These are phyloP conservation scores for Polypedilum vanderplanki DNA, from an alignment of 1,140 invertebrate genomes.

Conservation along the genomic window DNA sequence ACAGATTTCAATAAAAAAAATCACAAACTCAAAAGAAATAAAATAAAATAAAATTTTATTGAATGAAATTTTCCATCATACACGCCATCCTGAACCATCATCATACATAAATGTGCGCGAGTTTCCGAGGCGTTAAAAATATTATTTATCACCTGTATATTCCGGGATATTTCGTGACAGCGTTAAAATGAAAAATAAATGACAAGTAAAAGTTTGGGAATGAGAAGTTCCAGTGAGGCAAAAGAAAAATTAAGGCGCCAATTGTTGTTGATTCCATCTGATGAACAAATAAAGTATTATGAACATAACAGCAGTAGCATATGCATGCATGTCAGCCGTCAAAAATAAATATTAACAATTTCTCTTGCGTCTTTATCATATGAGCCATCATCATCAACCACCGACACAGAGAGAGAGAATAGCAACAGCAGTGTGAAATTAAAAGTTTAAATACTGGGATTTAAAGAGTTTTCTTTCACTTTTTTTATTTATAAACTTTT, in stretches of 20 bases:
- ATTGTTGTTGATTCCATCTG: constrained; percentile 3
- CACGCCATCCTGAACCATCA: neutral
- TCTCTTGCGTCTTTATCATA: no score
- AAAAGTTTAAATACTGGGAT: no score
- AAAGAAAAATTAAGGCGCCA: neutral
- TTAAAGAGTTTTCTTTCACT: no score
- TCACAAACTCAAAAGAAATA: neutral
- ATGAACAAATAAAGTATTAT: constrained; percentile 24
- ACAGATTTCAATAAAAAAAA: neutral
- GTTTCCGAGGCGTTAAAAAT: neutral
- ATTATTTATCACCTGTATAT: neutral
- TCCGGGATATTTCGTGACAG: neutral
- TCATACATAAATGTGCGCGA: neutral
- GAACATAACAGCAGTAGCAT: neutral
- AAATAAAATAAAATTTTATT: neutral
- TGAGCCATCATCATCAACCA: no score
- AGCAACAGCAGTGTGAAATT: no score
- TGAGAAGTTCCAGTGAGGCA: neutral
- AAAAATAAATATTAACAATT: constrained; percentile 8
- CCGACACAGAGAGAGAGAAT: no score
- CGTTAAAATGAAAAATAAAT: neutral
- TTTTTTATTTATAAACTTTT: no score
- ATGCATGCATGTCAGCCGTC: neutral
- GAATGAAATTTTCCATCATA: neutral
- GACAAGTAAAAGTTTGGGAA: neutral